Base-by-base conservation (phyloP, 2,797 vertebrate genomes). In the Hephaestus fuliginosus region DNA sequence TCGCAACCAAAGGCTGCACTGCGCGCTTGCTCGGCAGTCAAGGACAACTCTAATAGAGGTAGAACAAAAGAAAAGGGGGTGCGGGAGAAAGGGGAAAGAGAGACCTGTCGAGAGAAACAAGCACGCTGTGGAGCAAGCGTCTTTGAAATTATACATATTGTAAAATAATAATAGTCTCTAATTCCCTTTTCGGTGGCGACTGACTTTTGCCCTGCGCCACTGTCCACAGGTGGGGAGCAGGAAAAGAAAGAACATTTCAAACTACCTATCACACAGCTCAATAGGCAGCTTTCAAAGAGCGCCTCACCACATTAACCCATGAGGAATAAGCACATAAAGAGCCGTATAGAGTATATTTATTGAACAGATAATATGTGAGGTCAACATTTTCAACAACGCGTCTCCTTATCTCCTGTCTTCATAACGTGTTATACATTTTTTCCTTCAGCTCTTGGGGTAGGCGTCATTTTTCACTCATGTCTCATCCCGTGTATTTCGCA, bases 41-140 rank as follows among this genome's bases (percentile, higher is more conserved):
- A 95, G 91, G 90, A 91, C 83, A 61, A 90, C 88, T 88, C 88
- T 92, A 90, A 95, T 92, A 88, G 93, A 90, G 75, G 82, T 78
- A 89, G 92, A 91, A 93, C 93, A 94, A 94, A 94, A 94, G 92
- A 78, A 88, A 71, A 66, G 64, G 74, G 77, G 78, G 76, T 61
- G 80, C 72, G 73, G 61, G 49, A 75, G 71, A 25, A 70, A 67
- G 46, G 62, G 83, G 65, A 80, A 49, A 61, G 65, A 68, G 76
- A 78, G 74, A 52, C 62, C 22, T 70, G 80, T 39, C n/a, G 44
- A 74, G 76, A 57, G 76, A 84, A 82, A 87, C 85, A 88, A 82
- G 83, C 85, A 66, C 8, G 44, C 81, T 66, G 79, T 80, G 79
- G 84, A 36, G 83, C 81, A 69, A 74, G 72, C 76, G 41, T 86